Evolutionary conservation across 2,888 invertebrate genomes (phyloP).

Genomic region (Lagria hirta): DNA sequence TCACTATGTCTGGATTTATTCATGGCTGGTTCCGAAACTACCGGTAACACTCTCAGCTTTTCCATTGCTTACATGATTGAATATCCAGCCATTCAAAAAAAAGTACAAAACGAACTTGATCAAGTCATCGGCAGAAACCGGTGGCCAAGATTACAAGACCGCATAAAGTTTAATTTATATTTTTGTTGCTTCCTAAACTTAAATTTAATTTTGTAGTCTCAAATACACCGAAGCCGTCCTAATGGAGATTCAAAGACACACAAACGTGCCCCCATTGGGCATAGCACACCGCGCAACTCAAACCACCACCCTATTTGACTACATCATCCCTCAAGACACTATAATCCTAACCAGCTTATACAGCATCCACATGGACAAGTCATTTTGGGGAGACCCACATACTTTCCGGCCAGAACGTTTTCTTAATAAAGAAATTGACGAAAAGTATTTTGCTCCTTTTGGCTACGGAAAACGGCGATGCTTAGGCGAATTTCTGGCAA

Average conservation of each 20-base stretch:
- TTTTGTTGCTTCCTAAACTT: neutral
- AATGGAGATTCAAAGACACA: slow-evolving; percentile 57
- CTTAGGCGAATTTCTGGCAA: slow-evolving; percentile 65
- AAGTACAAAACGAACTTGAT: slow-evolving; percentile 63
- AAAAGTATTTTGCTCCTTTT: slow-evolving; percentile 64
- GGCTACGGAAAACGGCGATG: slow-evolving; percentile 68
- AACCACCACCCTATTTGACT: slow-evolving; percentile 54
- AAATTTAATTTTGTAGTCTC: slow-evolving; percentile 40
- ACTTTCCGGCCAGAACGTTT: slow-evolving; percentile 68
- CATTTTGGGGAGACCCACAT: slow-evolving; percentile 63
- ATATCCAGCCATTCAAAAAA: slow-evolving; percentile 60
- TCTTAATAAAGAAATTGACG: slow-evolving; percentile 56
- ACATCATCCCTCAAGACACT: slow-evolving; percentile 58
- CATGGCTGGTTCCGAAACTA: slow-evolving; percentile 70
- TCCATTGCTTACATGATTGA: slow-evolving; percentile 62
- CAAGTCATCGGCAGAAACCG: slow-evolving; percentile 60
- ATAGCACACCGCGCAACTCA: slow-evolving; percentile 57
- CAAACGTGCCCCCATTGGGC: slow-evolving; percentile 58
- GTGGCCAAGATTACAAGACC: slow-evolving; percentile 60
- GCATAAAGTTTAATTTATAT: slow-evolving; percentile 52
- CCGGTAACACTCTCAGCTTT: slow-evolving; percentile 65
- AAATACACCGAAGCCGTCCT: slow-evolving; percentile 55
- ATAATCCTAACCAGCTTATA: slow-evolving; percentile 62
- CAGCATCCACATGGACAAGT: slow-evolving; percentile 63
- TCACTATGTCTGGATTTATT: slow-evolving; percentile 65